phyloP scores from a whole-genome alignment of 2,797 vertebrate genomes.

The Dryobates pubescens region DNA sequence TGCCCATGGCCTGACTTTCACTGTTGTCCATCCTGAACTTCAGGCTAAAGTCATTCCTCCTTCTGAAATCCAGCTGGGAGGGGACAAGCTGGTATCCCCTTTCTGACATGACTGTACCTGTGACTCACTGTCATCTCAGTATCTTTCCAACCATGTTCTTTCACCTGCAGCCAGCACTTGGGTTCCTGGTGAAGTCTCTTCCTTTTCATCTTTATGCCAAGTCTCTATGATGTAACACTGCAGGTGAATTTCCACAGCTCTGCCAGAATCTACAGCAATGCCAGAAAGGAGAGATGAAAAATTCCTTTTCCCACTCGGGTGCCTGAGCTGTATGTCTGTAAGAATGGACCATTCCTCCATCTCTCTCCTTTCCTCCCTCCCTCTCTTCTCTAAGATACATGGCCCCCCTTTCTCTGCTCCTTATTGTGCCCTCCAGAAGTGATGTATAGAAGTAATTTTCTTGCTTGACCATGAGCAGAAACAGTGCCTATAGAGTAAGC shows the following conservation, averaged over 20 bases:
- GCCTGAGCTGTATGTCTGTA: not conserved
- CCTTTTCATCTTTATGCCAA: slow-evolving; percentile 18
- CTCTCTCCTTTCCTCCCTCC: not conserved
- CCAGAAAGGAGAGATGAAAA: not conserved
- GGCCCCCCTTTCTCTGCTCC: not conserved
- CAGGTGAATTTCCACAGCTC: slow-evolving; percentile 59
- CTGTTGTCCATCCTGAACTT: not conserved
- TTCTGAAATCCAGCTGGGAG: slow-evolving; percentile 35
- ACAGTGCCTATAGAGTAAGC: not conserved
- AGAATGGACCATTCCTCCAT: not conserved
- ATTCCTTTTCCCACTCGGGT: not conserved
- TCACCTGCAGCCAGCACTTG: not conserved
- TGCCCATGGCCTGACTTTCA: not conserved
- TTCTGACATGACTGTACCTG: not conserved
- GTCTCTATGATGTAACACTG: slow-evolving; percentile 48
- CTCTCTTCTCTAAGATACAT: not conserved
- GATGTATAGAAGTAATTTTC: not conserved
- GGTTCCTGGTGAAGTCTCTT: slow-evolving; percentile 32
- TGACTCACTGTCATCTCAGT: slow-evolving; percentile 53
- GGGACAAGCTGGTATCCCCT: slow-evolving; percentile 32
- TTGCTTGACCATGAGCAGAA: not conserved
- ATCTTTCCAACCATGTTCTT: slow-evolving; percentile 29
- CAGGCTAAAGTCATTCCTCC: not conserved
- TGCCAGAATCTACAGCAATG: not conserved
- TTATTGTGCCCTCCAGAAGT: not conserved